phyloP scores from a whole-genome alignment of 2,888 invertebrate genomes.

The Epiblema foenella region DNA sequence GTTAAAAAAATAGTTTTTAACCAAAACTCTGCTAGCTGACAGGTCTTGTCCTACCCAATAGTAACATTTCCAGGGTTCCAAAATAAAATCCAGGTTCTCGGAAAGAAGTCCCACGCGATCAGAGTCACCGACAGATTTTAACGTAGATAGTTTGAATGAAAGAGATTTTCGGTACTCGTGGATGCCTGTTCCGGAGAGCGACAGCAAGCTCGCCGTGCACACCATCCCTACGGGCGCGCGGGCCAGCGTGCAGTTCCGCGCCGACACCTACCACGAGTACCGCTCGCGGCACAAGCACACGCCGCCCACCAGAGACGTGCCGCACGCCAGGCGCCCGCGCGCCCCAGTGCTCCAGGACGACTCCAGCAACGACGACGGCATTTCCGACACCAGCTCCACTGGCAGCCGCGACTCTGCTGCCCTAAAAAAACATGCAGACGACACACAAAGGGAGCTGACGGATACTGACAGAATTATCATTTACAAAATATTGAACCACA shows the following conservation, averaged over 20 bases:
- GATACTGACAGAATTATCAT: slow-evolving; percentile 76
- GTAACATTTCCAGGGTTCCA: slow-evolving; percentile 55
- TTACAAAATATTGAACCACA: slow-evolving; percentile 73
- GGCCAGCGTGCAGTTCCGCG: slow-evolving; percentile 71
- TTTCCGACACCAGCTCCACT: slow-evolving; percentile 61
- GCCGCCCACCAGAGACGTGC: slow-evolving; percentile 76
- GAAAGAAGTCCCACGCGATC: slow-evolving; percentile 50
- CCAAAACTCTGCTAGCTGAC: too few relatives aligned
- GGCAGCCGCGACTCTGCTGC: slow-evolving; percentile 55
- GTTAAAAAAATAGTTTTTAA: too few relatives aligned
- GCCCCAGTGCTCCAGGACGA: slow-evolving; percentile 51
- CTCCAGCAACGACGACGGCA: slow-evolving; percentile 49
- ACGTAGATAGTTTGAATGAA: slow-evolving; percentile 51
- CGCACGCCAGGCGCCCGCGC: slow-evolving; percentile 67
- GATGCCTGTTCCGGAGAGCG: slow-evolving; percentile 80
- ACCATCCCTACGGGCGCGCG: slow-evolving; percentile 67
- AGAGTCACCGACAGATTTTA: slow-evolving; percentile 55
- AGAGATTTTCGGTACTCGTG: slow-evolving; percentile 74
- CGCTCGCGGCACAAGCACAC: slow-evolving; percentile 78
- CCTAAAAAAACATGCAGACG: slow-evolving; percentile 47
- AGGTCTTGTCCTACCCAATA: too few relatives aligned
- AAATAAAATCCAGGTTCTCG: slow-evolving; percentile 47
- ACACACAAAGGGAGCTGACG: slow-evolving; percentile 54
- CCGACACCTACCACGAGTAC: slow-evolving; percentile 78
- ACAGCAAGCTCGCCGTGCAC: slow-evolving; percentile 70